These are phyloP conservation scores for Agrotis clavis DNA, from an alignment of 2,888 invertebrate genomes.

Conservation along the genomic window DNA sequence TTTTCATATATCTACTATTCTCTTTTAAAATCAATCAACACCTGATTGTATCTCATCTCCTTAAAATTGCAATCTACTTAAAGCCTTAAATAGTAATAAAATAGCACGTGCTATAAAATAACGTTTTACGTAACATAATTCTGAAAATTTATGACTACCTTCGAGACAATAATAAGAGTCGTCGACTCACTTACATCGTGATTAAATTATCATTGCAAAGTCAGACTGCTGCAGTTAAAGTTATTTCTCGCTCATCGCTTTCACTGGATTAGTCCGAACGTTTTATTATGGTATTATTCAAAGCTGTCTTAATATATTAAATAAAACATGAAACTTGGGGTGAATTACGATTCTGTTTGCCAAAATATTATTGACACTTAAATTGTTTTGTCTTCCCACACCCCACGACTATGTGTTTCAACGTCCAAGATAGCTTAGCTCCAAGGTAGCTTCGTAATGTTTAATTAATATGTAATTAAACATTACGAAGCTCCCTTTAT, in stretches of 20 bases:
- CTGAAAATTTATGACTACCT: slow-evolving; percentile 78
- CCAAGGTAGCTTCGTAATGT: too few relatives aligned
- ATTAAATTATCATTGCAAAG: slow-evolving; percentile 90
- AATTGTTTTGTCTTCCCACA: not conserved
- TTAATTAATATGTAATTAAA: too few relatives aligned
- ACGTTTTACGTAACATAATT: slow-evolving; percentile 74
- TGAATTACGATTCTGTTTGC: slow-evolving; percentile 24
- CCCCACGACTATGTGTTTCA: not conserved
- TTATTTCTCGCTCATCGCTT: slow-evolving; percentile 77
- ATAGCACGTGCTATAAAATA: slow-evolving; percentile 72
- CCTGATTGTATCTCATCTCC: slow-evolving; percentile 4
- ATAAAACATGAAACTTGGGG: slow-evolving; percentile 46
- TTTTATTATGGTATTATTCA: slow-evolving; percentile 75
- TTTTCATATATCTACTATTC: not conserved
- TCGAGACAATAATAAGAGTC: slow-evolving; percentile 80
- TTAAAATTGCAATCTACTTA: slow-evolving; percentile 56
- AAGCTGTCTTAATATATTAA: slow-evolving; percentile 60
- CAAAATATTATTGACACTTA: slow-evolving; percentile 31
- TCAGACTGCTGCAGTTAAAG: slow-evolving; percentile 75
- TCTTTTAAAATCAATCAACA: not conserved
- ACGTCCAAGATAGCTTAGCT: not conserved
- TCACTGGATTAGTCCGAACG: slow-evolving; percentile 71
- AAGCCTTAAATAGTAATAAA: slow-evolving; percentile 61
- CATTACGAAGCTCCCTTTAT: not conserved
- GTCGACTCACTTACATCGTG: slow-evolving; percentile 82